A percentile compares a stretch with the other conserved stretches of the same genome.
These are phyloP conservation scores for Pecten maximus DNA, from an alignment of 2,888 invertebrate genomes.

Conservation along the genomic window DNA sequence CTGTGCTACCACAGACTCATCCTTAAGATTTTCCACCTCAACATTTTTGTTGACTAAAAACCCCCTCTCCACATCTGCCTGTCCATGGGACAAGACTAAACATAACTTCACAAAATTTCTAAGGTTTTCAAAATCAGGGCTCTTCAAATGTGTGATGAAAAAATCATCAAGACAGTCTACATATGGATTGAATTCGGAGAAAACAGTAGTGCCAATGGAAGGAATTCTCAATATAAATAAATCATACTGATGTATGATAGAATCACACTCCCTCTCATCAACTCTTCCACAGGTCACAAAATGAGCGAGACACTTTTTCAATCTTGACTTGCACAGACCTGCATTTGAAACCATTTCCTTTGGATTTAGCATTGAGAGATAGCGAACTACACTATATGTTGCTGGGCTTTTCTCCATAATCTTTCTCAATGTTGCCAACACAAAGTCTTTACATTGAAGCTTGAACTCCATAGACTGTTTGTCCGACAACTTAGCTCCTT, in stretches of 20 bases:
- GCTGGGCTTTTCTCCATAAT: constrained; percentile 47
- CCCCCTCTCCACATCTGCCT: constrained; percentile 65
- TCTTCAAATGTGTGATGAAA: constrained; percentile 44
- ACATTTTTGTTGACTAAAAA: constrained; percentile 68
- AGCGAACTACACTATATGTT: constrained; percentile 43
- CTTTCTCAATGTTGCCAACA: constrained; percentile 40
- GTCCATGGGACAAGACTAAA: constrained; percentile 65
- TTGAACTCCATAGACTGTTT: constrained; percentile 45
- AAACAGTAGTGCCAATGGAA: constrained; percentile 41
- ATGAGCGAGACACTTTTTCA: constrained; percentile 35
- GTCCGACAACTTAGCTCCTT: constrained; percentile 1
- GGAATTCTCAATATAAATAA: constrained; percentile 37
- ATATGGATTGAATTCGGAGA: constrained; percentile 46
- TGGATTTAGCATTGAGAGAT: constrained; percentile 44
- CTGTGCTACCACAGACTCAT: constrained; percentile 59
- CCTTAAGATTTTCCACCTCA: constrained; percentile 57
- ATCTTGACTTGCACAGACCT: constrained; percentile 31
- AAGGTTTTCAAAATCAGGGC: constrained; percentile 31
- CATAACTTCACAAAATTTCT: constrained; percentile 44
- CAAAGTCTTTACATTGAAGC: constrained; percentile 40
- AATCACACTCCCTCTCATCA: constrained; percentile 33
- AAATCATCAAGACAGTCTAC: constrained; percentile 49
- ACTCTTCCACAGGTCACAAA: constrained; percentile 47
- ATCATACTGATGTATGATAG: constrained; percentile 38
- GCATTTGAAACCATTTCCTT: constrained; percentile 45